Conservation (phyloP, 2,888 invertebrate genomes). For the Lagria hirta region DNA sequence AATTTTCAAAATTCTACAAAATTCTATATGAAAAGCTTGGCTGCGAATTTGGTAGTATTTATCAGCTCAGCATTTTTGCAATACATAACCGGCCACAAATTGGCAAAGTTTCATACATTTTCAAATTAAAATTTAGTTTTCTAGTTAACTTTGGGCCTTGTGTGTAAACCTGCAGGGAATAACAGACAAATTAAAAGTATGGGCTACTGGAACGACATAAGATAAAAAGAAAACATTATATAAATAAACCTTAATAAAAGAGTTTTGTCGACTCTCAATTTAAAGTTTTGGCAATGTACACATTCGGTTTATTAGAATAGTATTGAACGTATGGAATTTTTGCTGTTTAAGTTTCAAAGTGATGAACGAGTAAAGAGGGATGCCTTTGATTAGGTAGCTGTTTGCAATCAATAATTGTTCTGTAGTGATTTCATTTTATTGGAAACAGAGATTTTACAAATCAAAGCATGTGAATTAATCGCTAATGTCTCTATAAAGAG, state of each 20-base stretch:
- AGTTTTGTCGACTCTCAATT: conserved; percentile 16
- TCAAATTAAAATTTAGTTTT: conserved; percentile 16
- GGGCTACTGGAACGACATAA: conserved; percentile 11
- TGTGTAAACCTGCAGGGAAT: conserved; percentile 15
- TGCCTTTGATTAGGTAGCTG: too few relatives aligned
- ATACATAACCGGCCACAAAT: too few relatives aligned
- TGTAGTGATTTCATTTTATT: too few relatives aligned
- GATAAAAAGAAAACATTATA: conserved; percentile 17
- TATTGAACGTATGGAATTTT: too few relatives aligned
- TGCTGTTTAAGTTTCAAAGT: too few relatives aligned
- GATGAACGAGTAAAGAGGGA: too few relatives aligned
- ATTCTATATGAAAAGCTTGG: conserved; percentile 8
- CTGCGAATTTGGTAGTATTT: too few relatives aligned
- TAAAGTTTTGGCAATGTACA: conserved; percentile 17
- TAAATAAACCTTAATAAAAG: conserved; percentile 8
- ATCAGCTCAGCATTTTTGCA: too few relatives aligned
- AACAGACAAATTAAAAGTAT: conserved; percentile 20
- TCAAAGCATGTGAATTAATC: conserved; percentile 2
- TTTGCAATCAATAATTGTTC: too few relatives aligned
- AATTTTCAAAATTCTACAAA: too few relatives aligned
- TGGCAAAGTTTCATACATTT: conserved; percentile 15
- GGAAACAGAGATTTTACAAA: too few relatives aligned
- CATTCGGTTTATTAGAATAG: too few relatives aligned
- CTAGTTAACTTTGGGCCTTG: conserved; percentile 10
- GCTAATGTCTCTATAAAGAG: conserved; percentile 4